phyloP scores from a whole-genome alignment of 2,888 invertebrate species.

The Limnephilus auricula region DNA sequence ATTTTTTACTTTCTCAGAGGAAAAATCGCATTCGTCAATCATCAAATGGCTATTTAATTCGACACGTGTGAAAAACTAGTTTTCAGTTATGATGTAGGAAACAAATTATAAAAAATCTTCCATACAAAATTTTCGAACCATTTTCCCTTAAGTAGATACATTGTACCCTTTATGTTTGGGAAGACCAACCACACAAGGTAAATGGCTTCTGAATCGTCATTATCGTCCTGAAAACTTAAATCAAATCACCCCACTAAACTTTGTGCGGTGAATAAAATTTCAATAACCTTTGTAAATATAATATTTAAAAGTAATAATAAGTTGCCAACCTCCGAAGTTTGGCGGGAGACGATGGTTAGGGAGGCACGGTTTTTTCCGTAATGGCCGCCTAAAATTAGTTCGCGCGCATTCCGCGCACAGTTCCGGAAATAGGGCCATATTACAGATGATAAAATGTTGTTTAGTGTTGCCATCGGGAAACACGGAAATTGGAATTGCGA shows the following conservation, averaged over 20 bases:
- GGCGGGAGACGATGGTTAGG: not conserved
- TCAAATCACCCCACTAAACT: not conserved
- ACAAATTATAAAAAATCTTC: too few species aligned
- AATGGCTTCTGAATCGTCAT: not conserved
- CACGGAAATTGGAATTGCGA: slow-evolving; percentile 8
- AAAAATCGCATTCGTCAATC: too few species aligned
- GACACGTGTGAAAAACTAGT: too few species aligned
- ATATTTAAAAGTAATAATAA: not conserved
- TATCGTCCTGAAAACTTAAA: not conserved
- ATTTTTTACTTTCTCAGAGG: too few species aligned
- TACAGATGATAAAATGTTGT: slow-evolving; percentile 21
- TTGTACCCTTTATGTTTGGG: too few species aligned
- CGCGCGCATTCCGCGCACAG: slow-evolving; percentile 27
- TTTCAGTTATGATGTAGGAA: too few species aligned
- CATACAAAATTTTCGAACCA: too few species aligned
- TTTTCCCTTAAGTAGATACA: too few species aligned
- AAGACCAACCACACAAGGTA: not conserved
- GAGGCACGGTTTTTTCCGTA: not conserved
- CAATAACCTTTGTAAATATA: not conserved
- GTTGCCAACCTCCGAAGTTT: not conserved
- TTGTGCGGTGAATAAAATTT: not conserved
- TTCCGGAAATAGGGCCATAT: slow-evolving; percentile 35
- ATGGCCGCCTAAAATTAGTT: slow-evolving; percentile 21
- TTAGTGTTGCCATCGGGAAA: slow-evolving; percentile 5
- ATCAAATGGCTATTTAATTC: too few species aligned